Percentiles rank a stretch among this genome's conserved stretches.
These are phyloP conservation scores for Mormyrops attenuatus DNA, from an alignment of 2,797 vertebrate species.

Conservation along the genomic window DNA sequence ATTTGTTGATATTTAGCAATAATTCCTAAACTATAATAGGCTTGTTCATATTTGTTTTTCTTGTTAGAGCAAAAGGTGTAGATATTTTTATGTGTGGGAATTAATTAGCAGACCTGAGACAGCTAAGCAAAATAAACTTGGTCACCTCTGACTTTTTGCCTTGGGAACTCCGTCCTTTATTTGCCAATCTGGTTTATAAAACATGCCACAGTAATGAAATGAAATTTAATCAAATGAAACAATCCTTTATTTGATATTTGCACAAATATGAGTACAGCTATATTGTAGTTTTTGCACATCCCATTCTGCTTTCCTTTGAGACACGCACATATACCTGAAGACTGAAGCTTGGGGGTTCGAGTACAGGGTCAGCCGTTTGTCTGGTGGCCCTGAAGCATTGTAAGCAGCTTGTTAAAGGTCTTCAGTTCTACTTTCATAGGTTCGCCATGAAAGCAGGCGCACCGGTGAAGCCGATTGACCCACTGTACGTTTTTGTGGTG, in stretches of 20 bases:
- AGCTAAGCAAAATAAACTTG: background rate
- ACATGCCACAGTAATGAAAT: background rate
- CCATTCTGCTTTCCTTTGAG: background rate
- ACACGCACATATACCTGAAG: background rate
- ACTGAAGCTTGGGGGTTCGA: background rate
- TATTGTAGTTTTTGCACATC: background rate
- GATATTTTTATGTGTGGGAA: background rate
- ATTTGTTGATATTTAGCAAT: background rate
- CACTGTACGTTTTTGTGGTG: background rate
- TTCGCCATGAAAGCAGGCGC: background rate
- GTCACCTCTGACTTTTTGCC: background rate
- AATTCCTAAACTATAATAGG: background rate
- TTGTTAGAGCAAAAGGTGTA: background rate
- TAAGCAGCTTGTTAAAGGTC: background rate
- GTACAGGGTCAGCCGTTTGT: background rate
- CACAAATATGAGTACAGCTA: background rate
- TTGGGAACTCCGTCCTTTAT: background rate
- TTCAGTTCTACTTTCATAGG: background rate
- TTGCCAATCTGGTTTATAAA: background rate
- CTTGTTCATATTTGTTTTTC: background rate
- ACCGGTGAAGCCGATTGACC: background rate
- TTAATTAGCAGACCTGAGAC: background rate
- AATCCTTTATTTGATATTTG: background rate
- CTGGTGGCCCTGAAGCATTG: background rate
- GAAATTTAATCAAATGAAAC: background rate